phyloP scores from a whole-genome alignment of 2,113 vertebrate species.

The Cygnus buccinator region DNA sequence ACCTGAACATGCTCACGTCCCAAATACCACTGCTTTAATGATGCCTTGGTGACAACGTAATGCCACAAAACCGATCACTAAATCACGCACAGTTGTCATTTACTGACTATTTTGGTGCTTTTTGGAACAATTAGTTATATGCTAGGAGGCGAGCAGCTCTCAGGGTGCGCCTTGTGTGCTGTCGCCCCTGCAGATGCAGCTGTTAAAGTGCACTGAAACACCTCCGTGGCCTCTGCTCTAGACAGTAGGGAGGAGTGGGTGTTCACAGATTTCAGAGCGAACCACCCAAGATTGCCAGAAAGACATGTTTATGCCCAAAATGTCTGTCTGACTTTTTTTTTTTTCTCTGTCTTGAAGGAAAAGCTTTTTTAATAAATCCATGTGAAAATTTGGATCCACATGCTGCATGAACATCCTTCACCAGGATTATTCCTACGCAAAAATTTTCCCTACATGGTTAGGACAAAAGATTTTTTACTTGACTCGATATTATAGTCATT shows the following conservation, averaged over 20 bases:
- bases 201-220: not conserved
- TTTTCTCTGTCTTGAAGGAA: not conserved
- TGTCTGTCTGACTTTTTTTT: conserved; percentile 6
- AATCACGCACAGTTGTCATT: not conserved
- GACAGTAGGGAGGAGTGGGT: conserved; percentile 32
- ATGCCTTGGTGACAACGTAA: not conserved
- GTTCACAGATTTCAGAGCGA: conserved; percentile 24
- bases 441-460: not conserved
- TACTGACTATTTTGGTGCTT: not conserved
- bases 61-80: not conserved
- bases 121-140: not conserved
- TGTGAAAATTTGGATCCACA: not conserved
- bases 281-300: conserved; percentile 9
- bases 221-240: conserved; percentile 27
- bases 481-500: not conserved
- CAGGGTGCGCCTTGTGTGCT: not conserved
- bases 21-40: not conserved
- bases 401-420: not conserved
- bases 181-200: not conserved
- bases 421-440: not conserved
- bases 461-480: not conserved
- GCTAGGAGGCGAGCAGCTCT: not conserved
- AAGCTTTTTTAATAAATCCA: conserved; percentile 35
- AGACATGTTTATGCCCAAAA: conserved; percentile 3
- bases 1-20: not conserved